Conservation (phyloP, 2,113 vertebrate species). For the Trichomycterus rosablanca region DNA sequence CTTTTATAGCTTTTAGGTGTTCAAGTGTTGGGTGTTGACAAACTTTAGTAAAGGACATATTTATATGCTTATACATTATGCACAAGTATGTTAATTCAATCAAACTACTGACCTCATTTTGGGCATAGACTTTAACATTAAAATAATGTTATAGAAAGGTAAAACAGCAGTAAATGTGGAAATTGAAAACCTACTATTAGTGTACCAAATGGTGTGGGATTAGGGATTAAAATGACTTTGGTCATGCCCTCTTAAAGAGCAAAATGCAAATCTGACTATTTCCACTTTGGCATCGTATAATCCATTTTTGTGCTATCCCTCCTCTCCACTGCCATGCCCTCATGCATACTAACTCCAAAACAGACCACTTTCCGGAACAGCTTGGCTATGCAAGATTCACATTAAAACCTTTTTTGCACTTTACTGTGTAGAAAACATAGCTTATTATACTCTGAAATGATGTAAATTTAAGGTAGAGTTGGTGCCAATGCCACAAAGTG, state of each 20-base stretch:
- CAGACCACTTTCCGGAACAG: conserved; percentile 51
- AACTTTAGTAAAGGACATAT: too few relatives aligned
- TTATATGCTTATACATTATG: too few relatives aligned
- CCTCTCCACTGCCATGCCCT: conserved; percentile 4
- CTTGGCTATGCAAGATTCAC: conserved; percentile 52
- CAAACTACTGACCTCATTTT: too few relatives aligned
- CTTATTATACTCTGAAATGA: conserved; percentile 43
- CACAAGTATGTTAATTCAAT: too few relatives aligned
- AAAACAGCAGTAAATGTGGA: too few relatives aligned
- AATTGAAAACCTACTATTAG: too few relatives aligned
- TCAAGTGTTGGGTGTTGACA: too few relatives aligned
- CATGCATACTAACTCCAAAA: conserved; percentile 35
- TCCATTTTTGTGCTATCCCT: conserved; percentile 8
- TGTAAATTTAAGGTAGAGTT: conserved; percentile 32
- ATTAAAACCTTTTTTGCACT: conserved; percentile 51
- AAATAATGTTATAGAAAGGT: too few relatives aligned
- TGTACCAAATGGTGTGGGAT: too few relatives aligned
- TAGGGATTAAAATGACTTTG: too few relatives aligned
- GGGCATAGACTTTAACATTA: too few relatives aligned
- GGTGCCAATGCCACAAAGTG: conserved; percentile 39
- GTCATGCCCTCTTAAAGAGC: conserved; percentile 57
- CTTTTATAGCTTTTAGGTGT: too few relatives aligned
- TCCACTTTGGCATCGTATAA: conserved; percentile 6
- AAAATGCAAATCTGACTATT: conserved; percentile 35
- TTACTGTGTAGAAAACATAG: conserved; percentile 45